phyloP scores from a whole-genome alignment of 1,140 invertebrate species.

The Cotesia glomerata region DNA sequence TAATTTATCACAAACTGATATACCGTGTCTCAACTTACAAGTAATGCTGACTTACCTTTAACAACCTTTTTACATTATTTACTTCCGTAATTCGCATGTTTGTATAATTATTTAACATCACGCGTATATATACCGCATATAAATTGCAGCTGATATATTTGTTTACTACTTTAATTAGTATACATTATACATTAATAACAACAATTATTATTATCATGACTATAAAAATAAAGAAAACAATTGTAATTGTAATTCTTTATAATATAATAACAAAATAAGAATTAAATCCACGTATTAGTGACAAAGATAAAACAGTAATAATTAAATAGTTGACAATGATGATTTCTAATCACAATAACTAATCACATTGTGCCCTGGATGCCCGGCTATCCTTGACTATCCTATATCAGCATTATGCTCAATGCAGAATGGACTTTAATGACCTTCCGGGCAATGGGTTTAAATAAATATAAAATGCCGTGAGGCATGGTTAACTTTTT shows the following conservation, averaged over 20 bases:
- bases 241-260: not conserved
- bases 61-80: not conserved
- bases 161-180: not conserved
- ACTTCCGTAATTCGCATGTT: constrained; percentile 37
- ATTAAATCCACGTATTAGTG: no score
- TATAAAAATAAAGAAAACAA: not conserved
- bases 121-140: not conserved
- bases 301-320: no score
- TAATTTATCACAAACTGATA: no score
- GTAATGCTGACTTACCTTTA: constrained; percentile 27
- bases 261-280: not conserved
- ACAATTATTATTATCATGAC: not conserved
- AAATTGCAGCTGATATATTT: not conserved
- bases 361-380: not conserved
- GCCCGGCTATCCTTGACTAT: constrained; percentile 3
- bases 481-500: constrained; percentile 13
- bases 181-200: not conserved
- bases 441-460: constrained; percentile 1
- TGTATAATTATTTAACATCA: not conserved
- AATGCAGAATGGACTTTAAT: not conserved
- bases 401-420: not conserved
- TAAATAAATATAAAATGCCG: constrained; percentile 22
- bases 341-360: not conserved
- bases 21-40: no score
- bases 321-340: not conserved